Evolutionary conservation across 2,113 vertebrate species (phyloP).

Genomic region (Delphinapterus leucas): DNA sequence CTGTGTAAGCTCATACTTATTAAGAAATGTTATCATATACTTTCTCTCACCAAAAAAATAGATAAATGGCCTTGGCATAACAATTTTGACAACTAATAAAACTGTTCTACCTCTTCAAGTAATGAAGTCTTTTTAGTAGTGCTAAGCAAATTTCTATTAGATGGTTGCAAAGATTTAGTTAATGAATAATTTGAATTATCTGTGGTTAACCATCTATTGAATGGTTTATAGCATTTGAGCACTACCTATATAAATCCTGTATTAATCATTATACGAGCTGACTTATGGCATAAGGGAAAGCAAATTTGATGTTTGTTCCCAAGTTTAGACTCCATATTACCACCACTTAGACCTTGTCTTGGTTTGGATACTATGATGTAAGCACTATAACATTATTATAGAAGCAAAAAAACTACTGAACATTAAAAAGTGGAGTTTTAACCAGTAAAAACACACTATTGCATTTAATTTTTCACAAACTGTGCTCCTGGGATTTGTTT

Average conservation of each 20-base stretch:
- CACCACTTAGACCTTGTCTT: background rate
- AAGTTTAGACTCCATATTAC: background rate
- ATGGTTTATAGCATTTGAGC: background rate
- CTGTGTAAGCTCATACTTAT: background rate
- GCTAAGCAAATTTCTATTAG: conserved; percentile 4
- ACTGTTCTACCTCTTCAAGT: background rate
- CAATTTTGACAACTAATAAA: background rate
- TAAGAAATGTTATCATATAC: background rate
- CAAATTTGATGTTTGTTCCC: background rate
- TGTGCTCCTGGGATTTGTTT: background rate
- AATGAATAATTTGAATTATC: background rate
- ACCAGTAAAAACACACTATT: background rate
- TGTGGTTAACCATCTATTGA: background rate
- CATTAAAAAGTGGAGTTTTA: background rate
- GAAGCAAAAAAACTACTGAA: background rate
- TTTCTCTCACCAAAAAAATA: background rate
- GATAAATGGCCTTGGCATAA: background rate
- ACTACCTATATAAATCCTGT: background rate
- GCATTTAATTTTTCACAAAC: background rate
- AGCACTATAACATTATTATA: background rate
- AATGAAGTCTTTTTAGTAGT: background rate
- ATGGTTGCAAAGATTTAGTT: background rate
- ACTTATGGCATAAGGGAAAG: background rate
- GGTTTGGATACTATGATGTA: background rate
- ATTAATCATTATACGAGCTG: background rate